phyloP scores from a whole-genome alignment of 1,140 invertebrate species.

The Stegodyphus mimosarum region DNA sequence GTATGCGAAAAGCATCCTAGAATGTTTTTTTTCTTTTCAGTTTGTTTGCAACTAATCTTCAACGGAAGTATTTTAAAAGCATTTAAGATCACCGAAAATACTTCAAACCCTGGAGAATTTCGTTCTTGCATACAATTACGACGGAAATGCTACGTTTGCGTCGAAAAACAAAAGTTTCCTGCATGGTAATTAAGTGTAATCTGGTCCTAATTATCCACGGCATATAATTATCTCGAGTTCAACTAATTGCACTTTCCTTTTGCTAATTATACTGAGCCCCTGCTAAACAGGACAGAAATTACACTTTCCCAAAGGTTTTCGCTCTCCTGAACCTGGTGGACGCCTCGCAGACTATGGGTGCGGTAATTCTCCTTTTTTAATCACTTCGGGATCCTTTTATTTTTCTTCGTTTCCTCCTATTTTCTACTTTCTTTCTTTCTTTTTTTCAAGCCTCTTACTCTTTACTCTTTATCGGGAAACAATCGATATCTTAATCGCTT shows the following conservation, averaged over 20 bases:
- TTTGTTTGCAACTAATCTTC: background rate
- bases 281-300: slow-evolving; percentile 8
- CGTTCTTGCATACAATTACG: slow-evolving; percentile 45
- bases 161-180: slow-evolving; percentile 44
- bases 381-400: slow-evolving; percentile 21
- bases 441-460: slow-evolving; percentile 2
- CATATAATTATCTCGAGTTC: slow-evolving; percentile 50
- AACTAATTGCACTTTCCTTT: slow-evolving; percentile 54
- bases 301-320: slow-evolving; percentile 27
- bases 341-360: slow-evolving; percentile 18
- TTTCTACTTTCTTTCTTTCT: background rate
- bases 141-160: background rate
- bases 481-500: slow-evolving; percentile 57
- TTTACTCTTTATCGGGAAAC: slow-evolving; percentile 37
- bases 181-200: slow-evolving; percentile 56
- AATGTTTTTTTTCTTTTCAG: background rate
- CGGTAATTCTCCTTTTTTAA: slow-evolving; percentile 36
- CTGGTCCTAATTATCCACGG: slow-evolving; percentile 52
- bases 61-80: slow-evolving; percentile 21
- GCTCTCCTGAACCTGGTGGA: background rate
- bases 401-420: slow-evolving; percentile 8
- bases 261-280: slow-evolving; percentile 43
- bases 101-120: background rate
- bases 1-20: background rate
- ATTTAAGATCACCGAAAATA: slow-evolving; percentile 24